A percentile compares a stretch with the other conserved stretches of the same genome.
Evolutionary conservation across 1,140 invertebrate genomes (phyloP).

Genomic region (Anthonomus grandis): DNA sequence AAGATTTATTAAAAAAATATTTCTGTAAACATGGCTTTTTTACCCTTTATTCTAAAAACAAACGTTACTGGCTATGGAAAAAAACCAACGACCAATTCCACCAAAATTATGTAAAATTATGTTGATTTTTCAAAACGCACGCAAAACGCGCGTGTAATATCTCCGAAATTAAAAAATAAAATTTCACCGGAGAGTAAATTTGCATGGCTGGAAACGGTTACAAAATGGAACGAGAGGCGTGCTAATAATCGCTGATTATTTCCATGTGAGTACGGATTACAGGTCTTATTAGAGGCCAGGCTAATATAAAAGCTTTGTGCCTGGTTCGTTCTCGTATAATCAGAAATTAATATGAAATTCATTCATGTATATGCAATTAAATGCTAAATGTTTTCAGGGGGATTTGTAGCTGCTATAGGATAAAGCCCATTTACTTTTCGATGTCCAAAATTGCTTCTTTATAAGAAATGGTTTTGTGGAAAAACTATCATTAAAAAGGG

Average conservation of each 20-base stretch:
- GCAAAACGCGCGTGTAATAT: constrained; percentile 16
- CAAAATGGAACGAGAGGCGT: constrained; percentile 35
- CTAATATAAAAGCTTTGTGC: constrained; percentile 51
- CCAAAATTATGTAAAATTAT: constrained; percentile 13
- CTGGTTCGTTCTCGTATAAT: constrained; percentile 47
- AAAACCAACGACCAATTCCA: too few relatives aligned
- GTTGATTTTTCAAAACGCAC: not conserved
- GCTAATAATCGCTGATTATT: constrained; percentile 46
- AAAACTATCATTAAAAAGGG: too few relatives aligned
- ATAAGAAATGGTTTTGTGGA: too few relatives aligned
- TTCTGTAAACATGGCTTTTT: too few relatives aligned
- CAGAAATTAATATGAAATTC: constrained; percentile 52
- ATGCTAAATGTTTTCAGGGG: constrained; percentile 43
- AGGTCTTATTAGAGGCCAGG: constrained; percentile 48
- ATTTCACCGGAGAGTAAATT: constrained; percentile 31
- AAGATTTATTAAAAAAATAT: too few relatives aligned
- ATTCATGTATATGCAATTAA: constrained; percentile 48
- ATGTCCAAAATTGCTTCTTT: too few relatives aligned
- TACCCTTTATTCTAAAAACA: too few relatives aligned
- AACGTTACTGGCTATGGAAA: too few relatives aligned
- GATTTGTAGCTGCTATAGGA: not conserved
- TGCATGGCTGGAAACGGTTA: constrained; percentile 32
- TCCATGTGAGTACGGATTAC: constrained; percentile 47
- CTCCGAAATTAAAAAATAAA: constrained; percentile 29
- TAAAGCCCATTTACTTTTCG: too few relatives aligned